A percentile compares a stretch with the other conserved stretches of the same genome.
Evolutionary conservation across 1,140 invertebrate genomes (phyloP).

Genomic region (Drosophila setifemur): DNA sequence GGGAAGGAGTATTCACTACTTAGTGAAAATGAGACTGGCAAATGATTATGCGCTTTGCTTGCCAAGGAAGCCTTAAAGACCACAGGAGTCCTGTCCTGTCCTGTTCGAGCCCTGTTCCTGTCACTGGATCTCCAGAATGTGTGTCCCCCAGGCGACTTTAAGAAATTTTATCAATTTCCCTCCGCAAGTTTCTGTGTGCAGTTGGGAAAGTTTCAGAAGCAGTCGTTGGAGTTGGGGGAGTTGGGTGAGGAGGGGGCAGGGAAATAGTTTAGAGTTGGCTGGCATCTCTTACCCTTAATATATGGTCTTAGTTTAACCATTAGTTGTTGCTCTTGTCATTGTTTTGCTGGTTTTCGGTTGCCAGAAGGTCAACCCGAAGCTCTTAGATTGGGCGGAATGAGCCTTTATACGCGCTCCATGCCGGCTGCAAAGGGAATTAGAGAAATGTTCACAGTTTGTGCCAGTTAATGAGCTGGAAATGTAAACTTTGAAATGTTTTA

Average conservation of each 20-base stretch:
- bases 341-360: slow-evolving; percentile 16
- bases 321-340: slow-evolving; percentile 35
- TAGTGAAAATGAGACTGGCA: slow-evolving; percentile 72
- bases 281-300: slow-evolving; percentile 31
- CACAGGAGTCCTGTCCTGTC: not conserved
- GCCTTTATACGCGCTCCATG: slow-evolving; percentile 4
- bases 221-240: slow-evolving; percentile 8
- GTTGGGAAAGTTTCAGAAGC: slow-evolving; percentile 52
- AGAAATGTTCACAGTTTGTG: slow-evolving; percentile 60
- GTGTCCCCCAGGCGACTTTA: slow-evolving; percentile 56
- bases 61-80: slow-evolving; percentile 54
- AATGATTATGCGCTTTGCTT: slow-evolving; percentile 69
- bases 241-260: not conserved
- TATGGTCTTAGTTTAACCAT: slow-evolving; percentile 53
- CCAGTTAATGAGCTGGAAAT: slow-evolving; percentile 74
- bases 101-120: not conserved
- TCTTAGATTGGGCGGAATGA: slow-evolving; percentile 9
- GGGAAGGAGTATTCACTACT: slow-evolving; percentile 12
- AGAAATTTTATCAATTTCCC: slow-evolving; percentile 75
- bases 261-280: slow-evolving; percentile 26
- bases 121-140: slow-evolving; percentile 41
- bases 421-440: slow-evolving; percentile 19
- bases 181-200: slow-evolving; percentile 53
- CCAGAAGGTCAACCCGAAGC: slow-evolving; percentile 56
- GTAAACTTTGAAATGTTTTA: slow-evolving; percentile 51